A percentile compares a stretch with the other conserved stretches of the same genome.
Conservation (phyloP, 2,113 vertebrate genomes). For the Chelonoidis abingdonii region DNA sequence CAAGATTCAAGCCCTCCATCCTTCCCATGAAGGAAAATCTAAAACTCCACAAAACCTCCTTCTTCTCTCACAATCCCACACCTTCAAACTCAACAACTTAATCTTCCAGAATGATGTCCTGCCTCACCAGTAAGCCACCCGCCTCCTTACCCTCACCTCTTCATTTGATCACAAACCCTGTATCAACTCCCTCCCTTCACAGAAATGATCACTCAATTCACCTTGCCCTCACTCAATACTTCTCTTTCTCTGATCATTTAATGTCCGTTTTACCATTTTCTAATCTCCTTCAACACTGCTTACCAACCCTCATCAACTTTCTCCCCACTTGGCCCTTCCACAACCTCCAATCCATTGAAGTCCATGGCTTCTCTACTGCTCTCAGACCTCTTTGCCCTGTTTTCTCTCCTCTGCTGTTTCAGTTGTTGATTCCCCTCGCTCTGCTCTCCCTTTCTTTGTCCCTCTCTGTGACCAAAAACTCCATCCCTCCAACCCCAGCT, state of each 20-base stretch:
- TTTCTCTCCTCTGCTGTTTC: not conserved
- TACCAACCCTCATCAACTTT: not conserved
- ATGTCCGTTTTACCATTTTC: not conserved
- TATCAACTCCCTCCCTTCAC: not conserved
- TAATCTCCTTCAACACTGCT: not conserved
- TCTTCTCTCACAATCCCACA: not conserved
- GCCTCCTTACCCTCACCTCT: not conserved
- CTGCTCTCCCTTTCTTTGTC: not conserved
- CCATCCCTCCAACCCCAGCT: not conserved
- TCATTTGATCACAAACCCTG: not conserved
- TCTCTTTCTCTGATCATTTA: not conserved
- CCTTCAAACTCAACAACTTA: not conserved
- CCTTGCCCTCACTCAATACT: not conserved
- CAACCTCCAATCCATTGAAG: not conserved
- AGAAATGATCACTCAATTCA: not conserved
- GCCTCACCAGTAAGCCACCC: not conserved
- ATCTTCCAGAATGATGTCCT: not conserved
- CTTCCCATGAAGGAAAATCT: not conserved
- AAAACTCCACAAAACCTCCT: not conserved
- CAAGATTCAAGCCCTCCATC: not conserved
- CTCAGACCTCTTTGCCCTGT: accelerated
- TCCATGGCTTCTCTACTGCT: not conserved
- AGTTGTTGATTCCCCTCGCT: not conserved
- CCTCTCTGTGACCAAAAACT: not conserved
- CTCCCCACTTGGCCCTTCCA: not conserved